Conservation (phyloP, 2,888 invertebrate species). For the Hydriomena furcata region DNA sequence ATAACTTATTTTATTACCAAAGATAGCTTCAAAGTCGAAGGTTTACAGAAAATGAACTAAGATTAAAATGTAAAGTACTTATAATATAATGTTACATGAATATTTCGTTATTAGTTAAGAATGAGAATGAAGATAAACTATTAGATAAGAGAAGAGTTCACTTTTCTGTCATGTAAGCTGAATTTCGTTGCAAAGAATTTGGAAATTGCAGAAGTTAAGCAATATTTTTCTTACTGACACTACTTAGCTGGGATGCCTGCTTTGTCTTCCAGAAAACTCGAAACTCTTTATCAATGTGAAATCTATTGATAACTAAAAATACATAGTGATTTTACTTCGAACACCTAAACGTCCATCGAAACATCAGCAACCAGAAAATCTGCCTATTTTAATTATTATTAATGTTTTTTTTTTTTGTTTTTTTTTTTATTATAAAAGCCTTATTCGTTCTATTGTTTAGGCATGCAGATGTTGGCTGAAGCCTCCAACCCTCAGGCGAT, state of each 20-base stretch:
- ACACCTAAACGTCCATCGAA: conserved; percentile 14
- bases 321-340: conserved; percentile 21
- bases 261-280: no score
- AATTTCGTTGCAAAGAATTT: background rate
- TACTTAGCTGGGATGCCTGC: no score
- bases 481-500: conserved; percentile 14
- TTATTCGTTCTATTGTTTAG: conserved; percentile 27
- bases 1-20: background rate
- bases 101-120: conserved; percentile 17
- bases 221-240: no score
- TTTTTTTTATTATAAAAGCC: conserved; percentile 27
- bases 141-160: conserved; percentile 27
- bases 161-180: conserved; percentile 10
- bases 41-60: conserved; percentile 53
- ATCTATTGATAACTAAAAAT: conserved; percentile 1
- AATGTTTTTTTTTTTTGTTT: conserved; percentile 25
- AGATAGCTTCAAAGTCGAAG: background rate
- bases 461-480: conserved; percentile 14
- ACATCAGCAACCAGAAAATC: conserved; percentile 15
- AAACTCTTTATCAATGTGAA: background rate
- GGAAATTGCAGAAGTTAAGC: background rate
- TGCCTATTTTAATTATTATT: conserved; percentile 18
- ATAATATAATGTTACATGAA: conserved; percentile 21
- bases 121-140: conserved; percentile 29
- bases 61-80: conserved; percentile 30